Conservation (phyloP, 2,888 invertebrate species). For the Clunio marinus region DNA sequence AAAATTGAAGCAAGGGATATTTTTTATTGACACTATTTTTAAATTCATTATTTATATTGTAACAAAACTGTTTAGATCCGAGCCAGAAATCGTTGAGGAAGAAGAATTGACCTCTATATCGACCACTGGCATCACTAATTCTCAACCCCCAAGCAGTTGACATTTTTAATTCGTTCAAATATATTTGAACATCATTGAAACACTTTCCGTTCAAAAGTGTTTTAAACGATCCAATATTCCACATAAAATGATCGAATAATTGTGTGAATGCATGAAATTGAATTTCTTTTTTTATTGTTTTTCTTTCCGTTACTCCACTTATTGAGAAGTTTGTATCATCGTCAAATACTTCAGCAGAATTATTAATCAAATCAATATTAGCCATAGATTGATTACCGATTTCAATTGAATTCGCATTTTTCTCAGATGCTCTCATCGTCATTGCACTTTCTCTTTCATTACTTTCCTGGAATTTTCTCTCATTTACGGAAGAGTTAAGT, state of each 20-base stretch:
- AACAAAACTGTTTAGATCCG: conserved; percentile 67
- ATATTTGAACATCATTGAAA: conserved; percentile 19
- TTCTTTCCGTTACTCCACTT: no score
- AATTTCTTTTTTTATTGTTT: no score
- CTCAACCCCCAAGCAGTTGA: conserved; percentile 29
- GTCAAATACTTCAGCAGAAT: no score
- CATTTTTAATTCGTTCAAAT: conserved; percentile 8
- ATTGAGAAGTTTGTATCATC: no score
- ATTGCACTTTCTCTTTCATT: no score
- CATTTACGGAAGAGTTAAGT: no score
- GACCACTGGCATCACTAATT: conserved; percentile 78
- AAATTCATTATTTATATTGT: conserved; percentile 54
- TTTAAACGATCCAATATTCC: not conserved
- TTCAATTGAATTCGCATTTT: no score
- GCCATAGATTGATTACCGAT: no score
- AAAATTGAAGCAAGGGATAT: conserved; percentile 19
- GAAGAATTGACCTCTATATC: conserved; percentile 69
- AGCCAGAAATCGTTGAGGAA: conserved; percentile 81
- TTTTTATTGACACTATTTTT: conserved; percentile 42
- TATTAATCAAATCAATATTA: no score
- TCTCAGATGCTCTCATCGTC: no score
- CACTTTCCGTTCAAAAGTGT: not conserved
- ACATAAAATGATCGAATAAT: not conserved
- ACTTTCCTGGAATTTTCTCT: no score
- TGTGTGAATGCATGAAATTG: not conserved